These are phyloP conservation scores for Champsocephalus gunnari DNA, from an alignment of 2,797 vertebrate genomes.

Conservation along the genomic window DNA sequence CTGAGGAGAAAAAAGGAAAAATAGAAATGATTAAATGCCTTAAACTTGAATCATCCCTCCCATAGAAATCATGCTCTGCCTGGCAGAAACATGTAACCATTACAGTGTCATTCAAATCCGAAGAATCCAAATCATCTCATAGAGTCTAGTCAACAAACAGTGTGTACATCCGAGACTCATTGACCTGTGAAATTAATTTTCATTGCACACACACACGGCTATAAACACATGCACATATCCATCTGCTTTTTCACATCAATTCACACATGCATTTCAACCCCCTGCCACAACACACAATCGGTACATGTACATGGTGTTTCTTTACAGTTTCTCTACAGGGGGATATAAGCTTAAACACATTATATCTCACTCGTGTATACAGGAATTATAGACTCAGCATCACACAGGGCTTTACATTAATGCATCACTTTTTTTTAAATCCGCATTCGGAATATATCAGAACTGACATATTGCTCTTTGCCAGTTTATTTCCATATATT, in stretches of 20 bases:
- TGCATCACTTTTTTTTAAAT: conserved; percentile 20
- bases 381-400: conserved; percentile 48
- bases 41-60: conserved; percentile 8
- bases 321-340: conserved; percentile 32
- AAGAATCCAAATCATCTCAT: conserved; percentile 26
- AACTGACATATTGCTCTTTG: conserved; percentile 50
- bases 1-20: conserved; percentile 68
- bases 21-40: neutral
- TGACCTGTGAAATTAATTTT: conserved; percentile 55
- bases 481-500: conserved; percentile 64
- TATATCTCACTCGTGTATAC: conserved; percentile 17
- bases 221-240: conserved; percentile 37
- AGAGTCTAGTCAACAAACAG: conserved; percentile 20
- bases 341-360: conserved; percentile 49
- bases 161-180: conserved; percentile 12
- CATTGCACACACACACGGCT: conserved; percentile 17
- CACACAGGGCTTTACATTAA: conserved; percentile 46
- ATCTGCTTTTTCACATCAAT: conserved; percentile 50
- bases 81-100: neutral
- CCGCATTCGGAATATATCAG: conserved; percentile 48
- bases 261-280: conserved; percentile 43
- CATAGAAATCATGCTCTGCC: neutral
- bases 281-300: conserved; percentile 43
- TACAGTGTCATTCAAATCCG: conserved; percentile 9
- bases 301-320: conserved; percentile 24